Evolutionary conservation across 1,140 invertebrate species (phyloP).

Genomic region (Linepithema humile): DNA sequence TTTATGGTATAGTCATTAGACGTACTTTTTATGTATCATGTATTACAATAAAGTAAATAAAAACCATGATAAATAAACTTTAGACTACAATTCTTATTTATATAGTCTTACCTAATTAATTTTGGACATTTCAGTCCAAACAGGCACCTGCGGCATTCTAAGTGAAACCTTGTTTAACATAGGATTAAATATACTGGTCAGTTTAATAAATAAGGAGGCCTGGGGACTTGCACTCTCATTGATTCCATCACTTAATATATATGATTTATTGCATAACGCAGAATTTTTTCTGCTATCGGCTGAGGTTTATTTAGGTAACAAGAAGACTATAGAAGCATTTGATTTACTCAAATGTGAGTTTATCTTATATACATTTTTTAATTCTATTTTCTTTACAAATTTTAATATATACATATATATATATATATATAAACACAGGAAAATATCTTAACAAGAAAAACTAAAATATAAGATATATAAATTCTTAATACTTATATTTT

Average conservation of each 20-base stretch:
- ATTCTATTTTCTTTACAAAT: background rate
- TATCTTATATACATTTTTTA: background rate
- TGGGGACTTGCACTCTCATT: slow-evolving; percentile 73
- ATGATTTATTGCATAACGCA: slow-evolving; percentile 45
- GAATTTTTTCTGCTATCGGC: slow-evolving; percentile 65
- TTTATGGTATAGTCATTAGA: background rate
- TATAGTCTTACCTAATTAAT: slow-evolving; percentile 45
- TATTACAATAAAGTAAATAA: slow-evolving; percentile 48
- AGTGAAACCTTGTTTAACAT: slow-evolving; percentile 62
- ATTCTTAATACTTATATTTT: slow-evolving; percentile 5
- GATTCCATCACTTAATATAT: slow-evolving; percentile 62
- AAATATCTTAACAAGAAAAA: background rate
- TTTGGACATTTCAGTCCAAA: slow-evolving; percentile 70
- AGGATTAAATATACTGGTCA: slow-evolving; percentile 61
- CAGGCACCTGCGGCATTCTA: background rate
- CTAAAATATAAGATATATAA: background rate
- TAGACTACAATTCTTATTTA: slow-evolving; percentile 43
- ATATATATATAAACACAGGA: background rate
- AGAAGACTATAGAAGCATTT: slow-evolving; percentile 68
- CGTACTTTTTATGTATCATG: no score
- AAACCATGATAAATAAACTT: slow-evolving; percentile 31
- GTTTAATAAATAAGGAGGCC: slow-evolving; percentile 64
- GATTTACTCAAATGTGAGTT: slow-evolving; percentile 75
- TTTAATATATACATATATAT: background rate
- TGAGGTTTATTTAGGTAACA: slow-evolving; percentile 77